Conservation (phyloP, 2,888 invertebrate genomes). For the Rhodophaea formosa region DNA sequence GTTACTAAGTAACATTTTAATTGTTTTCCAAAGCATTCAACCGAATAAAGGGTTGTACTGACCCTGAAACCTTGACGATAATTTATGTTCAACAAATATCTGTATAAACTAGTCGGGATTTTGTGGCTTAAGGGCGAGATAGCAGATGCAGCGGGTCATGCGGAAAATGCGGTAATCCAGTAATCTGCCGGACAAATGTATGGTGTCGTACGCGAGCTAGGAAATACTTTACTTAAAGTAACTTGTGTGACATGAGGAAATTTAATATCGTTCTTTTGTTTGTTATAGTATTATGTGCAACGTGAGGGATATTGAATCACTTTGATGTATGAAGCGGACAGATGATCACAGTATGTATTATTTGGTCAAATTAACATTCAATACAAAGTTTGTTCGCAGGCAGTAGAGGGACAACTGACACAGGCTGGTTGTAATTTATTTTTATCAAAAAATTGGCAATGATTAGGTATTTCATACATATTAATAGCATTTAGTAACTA, state of each 20-base stretch:
- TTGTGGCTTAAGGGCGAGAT: neutral
- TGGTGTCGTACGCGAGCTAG: slow-evolving; percentile 5
- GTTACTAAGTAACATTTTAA: too few relatives aligned
- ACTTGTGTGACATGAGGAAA: neutral
- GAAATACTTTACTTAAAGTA: slow-evolving; percentile 10
- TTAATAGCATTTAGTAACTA: too few relatives aligned
- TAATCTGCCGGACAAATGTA: slow-evolving; percentile 17
- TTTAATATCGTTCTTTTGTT: neutral
- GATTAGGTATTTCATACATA: too few relatives aligned
- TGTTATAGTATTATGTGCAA: neutral
- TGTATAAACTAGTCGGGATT: slow-evolving; percentile 15
- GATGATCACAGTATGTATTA: too few relatives aligned
- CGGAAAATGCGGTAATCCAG: slow-evolving; percentile 17
- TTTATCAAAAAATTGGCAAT: too few relatives aligned
- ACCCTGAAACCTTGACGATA: neutral
- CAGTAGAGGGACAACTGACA: too few relatives aligned
- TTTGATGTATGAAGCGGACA: neutral
- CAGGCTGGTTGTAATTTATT: too few relatives aligned
- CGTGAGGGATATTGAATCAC: neutral
- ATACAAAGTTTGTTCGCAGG: too few relatives aligned
- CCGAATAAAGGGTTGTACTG: neutral
- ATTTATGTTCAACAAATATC: neutral
- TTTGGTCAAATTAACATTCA: too few relatives aligned
- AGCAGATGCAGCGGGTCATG: slow-evolving; percentile 8
- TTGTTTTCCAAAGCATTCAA: neutral